Base-by-base conservation (phyloP, 2,113 vertebrate genomes). In the Nothobranchius kuhntae region DNA sequence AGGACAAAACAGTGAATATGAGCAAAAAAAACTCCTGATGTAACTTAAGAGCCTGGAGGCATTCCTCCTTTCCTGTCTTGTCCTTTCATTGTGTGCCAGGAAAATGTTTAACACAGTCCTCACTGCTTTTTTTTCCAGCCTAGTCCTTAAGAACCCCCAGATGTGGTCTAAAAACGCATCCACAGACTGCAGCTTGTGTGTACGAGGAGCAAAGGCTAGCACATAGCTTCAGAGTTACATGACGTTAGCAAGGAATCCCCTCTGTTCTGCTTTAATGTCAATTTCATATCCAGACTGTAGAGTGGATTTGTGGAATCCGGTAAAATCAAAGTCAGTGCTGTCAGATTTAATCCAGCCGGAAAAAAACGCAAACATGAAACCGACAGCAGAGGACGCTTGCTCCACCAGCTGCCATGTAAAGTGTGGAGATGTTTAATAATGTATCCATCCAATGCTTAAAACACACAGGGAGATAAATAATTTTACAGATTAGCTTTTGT, bases 381-480 rank as follows among this genome's bases (percentile, higher is more conserved):
- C 12, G 65, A 52, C 63, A 12, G 38, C 6, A 15, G 17, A 73
- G 66, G 14, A 53, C 57, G 30, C 58, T 65, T 79, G 66, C 63
- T 50, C 65, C 3, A 15, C 69, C 73, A 9, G 14, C 61, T 69
- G 60, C 52, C 50, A 15, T 30, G n/a, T 81, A 71, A 81, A 77
- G 77, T 21, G 73, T 67, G 61, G 56, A 53, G 45, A 7, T 40
- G 17, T 81, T 89, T 78, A 89, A 91, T 89, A 88, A 85, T 91
- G 67, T 53, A 89, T 76, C 67, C 45, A 64, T 72, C 70, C 78
- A 73, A 77, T 72, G 81, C 78, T 80, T 82, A 81, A 90, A 90
- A 90, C 87, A 86, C 85, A 84, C 87, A 80, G 68, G 62, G 79
- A 78, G 73, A 87, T 91, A 89, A 91, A 91, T 91, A 82, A 90